Conservation (phyloP, 2,113 vertebrate genomes). For the Tor tambroides region DNA sequence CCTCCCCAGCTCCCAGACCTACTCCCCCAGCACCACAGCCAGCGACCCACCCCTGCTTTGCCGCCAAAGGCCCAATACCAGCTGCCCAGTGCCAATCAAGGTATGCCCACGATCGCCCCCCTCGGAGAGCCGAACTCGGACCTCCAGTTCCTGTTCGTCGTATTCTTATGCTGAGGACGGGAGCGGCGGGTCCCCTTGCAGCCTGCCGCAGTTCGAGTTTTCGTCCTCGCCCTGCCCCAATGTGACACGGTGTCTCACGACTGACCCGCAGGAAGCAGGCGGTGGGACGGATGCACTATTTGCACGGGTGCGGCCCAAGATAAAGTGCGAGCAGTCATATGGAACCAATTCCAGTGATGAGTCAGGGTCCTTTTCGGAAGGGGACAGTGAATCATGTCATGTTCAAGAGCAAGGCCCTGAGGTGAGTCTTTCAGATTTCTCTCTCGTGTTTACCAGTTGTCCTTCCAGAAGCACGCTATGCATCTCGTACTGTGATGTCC, state of each 20-base stretch:
- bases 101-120: slow-evolving; percentile 96
- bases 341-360: slow-evolving; percentile 99
- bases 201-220: slow-evolving; percentile 96
- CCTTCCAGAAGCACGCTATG: not conserved
- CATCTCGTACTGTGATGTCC: not conserved
- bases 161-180: slow-evolving; percentile 97
- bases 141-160: slow-evolving; percentile 97
- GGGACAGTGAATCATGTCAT: slow-evolving; percentile 98
- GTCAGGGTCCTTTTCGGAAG: slow-evolving; percentile 98
- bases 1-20: slow-evolving; percentile 90
- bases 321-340: slow-evolving; percentile 99
- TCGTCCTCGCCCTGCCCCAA: slow-evolving; percentile 97
- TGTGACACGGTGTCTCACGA: slow-evolving; percentile 86
- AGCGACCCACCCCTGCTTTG: slow-evolving; percentile 80
- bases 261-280: slow-evolving; percentile 88
- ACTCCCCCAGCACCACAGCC: slow-evolving; percentile 78
- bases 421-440: slow-evolving; percentile 77
- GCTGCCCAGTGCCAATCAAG: slow-evolving; percentile 99
- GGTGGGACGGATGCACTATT: slow-evolving; percentile 86
- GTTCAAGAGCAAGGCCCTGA: slow-evolving; percentile 93
- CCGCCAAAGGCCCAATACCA: slow-evolving; percentile 93
- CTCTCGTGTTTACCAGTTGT: slow-evolving; percentile 10
- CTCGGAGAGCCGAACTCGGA: slow-evolving; percentile 93
- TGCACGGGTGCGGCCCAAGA: slow-evolving; percentile 89
- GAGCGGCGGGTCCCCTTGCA: slow-evolving; percentile 95